Evolutionary conservation across 2,888 invertebrate species (phyloP), one percentile per base, ranked within the genome.

Genomic region (Cristatella mucedo): DNA sequence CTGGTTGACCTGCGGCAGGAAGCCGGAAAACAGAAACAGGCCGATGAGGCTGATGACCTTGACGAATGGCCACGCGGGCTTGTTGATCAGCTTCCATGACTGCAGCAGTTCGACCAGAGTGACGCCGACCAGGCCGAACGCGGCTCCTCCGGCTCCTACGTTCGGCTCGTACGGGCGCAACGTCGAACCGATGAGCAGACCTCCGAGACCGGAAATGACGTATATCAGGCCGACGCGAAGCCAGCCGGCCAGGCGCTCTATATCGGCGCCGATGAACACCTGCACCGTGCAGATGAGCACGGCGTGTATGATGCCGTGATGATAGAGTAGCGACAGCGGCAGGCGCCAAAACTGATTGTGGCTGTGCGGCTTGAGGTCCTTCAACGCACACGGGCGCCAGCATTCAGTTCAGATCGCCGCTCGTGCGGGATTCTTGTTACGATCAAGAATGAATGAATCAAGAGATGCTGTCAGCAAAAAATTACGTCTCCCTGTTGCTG

Each of bases 81-180:
- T 36, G n/a, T 36, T 29, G 6, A 36, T 29, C 22, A 36, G 36
- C 18, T 21, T 22, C 36, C 36, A 36, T 4, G 36, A 22, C 19
- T 36, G 36, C 5, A 24, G 4, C 36, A 36, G 36, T 29, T 36
- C 36, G 16, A 36, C 24, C 5, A 22, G 11, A 19, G 22, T 36
- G 24, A 36, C 26, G 13, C 16, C 36, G 9, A 36, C 4, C 22
- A 36, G 36, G 7, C 36, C 36, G 18, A 36, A 36, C 19, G 24
- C 36, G 22, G 36, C 36, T 4, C 36, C 36, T 6, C 26, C 16
- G 5, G 36, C 36, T 6, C 36, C 36, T 7, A 36, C 24, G 18
- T 36, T 36, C 21, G 19, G 18, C 18, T 36, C 22, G 18, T 36
- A 36, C 4, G 36, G 36, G 24, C 18, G 22, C 24, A 29, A 22